Conservation (phyloP, 2,888 invertebrate genomes). For the Nomada flava region DNA sequence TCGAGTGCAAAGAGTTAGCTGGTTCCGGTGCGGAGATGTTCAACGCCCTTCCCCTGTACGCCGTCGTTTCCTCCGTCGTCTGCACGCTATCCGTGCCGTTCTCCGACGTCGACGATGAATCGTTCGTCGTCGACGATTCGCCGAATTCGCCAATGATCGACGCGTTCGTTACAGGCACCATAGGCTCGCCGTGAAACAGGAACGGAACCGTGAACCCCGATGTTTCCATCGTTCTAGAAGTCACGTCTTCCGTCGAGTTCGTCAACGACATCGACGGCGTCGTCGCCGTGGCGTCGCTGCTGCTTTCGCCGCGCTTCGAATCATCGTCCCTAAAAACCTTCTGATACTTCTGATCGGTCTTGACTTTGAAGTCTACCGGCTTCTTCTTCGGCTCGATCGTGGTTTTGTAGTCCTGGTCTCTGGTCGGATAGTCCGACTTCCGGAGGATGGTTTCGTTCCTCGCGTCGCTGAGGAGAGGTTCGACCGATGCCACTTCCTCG, state of each 20-base stretch:
- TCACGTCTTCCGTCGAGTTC: constrained; percentile 32
- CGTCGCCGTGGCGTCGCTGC: constrained; percentile 31
- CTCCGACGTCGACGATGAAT: constrained; percentile 7
- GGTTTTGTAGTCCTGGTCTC: constrained; percentile 60
- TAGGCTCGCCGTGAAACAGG: constrained; percentile 70
- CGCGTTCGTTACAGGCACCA: constrained; percentile 6
- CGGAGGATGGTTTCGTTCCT: constrained; percentile 54
- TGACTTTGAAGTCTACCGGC: constrained; percentile 75
- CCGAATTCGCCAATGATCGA: neutral
- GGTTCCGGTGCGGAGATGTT: constrained; percentile 80
- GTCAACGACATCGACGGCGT: constrained; percentile 13
- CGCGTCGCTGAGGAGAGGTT: constrained; percentile 38
- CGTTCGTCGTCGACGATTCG: neutral
- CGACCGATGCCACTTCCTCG: constrained; percentile 35
- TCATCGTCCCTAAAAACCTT: constrained; percentile 85
- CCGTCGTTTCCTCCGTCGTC: constrained; percentile 48
- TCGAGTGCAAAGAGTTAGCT: constrained; percentile 80
- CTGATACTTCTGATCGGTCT: constrained; percentile 76
- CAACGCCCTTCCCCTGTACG: constrained; percentile 77
- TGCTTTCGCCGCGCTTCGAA: constrained; percentile 78
- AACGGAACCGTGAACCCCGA: constrained; percentile 61
- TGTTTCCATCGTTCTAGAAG: constrained; percentile 21
- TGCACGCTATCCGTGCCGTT: constrained; percentile 17
- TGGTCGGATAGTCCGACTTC: constrained; percentile 51
- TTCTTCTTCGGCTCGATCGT: constrained; percentile 78